phyloP scores from a whole-genome alignment of 1,140 invertebrate species.

The Pseudachorutes palmiensis region DNA sequence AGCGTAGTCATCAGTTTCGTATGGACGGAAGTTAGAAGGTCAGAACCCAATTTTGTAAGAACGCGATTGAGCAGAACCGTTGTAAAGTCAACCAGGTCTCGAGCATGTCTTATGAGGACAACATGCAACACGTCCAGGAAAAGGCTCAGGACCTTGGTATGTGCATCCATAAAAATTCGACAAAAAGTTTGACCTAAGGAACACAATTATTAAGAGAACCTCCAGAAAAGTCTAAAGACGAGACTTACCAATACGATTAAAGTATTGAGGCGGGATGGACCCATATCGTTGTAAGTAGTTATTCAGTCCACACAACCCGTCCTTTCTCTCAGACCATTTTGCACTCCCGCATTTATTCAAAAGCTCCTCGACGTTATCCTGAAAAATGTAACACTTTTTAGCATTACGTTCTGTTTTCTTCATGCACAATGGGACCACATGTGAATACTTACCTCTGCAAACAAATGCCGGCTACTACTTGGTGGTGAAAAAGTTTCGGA shows the following conservation, averaged over 20 bases:
- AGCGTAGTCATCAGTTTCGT: slow-evolving; percentile 37
- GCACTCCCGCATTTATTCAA: slow-evolving; percentile 38
- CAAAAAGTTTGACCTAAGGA: slow-evolving; percentile 38
- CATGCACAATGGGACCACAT: neutral
- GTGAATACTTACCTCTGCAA: slow-evolving; percentile 25
- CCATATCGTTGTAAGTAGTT: slow-evolving; percentile 35
- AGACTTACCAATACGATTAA: slow-evolving; percentile 35
- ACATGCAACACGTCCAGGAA: slow-evolving; percentile 38
- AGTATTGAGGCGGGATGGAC: slow-evolving; percentile 31
- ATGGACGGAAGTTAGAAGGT: slow-evolving; percentile 36
- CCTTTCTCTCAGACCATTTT: slow-evolving; percentile 38
- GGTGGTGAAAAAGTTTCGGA: slow-evolving; percentile 37
- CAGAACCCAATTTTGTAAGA: slow-evolving; percentile 37
- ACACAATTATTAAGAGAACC: slow-evolving; percentile 4
- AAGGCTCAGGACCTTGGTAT: slow-evolving; percentile 37
- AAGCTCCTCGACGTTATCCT: slow-evolving; percentile 37
- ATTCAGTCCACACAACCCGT: slow-evolving; percentile 33
- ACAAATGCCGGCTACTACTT: slow-evolving; percentile 30
- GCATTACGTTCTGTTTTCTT: no score
- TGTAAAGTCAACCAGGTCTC: slow-evolving; percentile 37
- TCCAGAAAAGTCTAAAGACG: neutral
- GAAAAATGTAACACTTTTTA: slow-evolving; percentile 7
- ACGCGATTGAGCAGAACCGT: slow-evolving; percentile 35
- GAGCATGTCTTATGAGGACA: slow-evolving; percentile 35
- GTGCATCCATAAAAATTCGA: slow-evolving; percentile 39